Conservation (phyloP, 2,888 invertebrate genomes). For the Diplazon laetatorius region DNA sequence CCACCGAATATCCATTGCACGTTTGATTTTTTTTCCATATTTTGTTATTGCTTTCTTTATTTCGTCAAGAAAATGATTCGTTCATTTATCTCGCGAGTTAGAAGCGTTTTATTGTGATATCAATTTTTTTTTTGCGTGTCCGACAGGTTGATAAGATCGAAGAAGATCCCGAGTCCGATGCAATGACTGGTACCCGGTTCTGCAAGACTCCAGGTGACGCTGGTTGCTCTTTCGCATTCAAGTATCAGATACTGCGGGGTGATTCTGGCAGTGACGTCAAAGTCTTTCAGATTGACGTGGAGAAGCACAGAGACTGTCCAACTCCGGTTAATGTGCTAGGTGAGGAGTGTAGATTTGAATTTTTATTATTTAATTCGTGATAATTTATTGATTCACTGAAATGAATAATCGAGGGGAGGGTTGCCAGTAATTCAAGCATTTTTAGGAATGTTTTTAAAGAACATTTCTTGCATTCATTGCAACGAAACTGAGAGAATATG, state of each 20-base stretch:
- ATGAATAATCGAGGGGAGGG: no score
- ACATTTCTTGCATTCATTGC: no score
- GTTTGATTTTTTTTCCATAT: constrained; percentile 56
- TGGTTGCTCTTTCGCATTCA: constrained; percentile 83
- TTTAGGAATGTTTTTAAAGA: no score
- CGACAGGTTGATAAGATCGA: constrained; percentile 70
- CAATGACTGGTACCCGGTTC: constrained; percentile 76
- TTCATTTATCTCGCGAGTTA: neutral
- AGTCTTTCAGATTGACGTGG: constrained; percentile 80
- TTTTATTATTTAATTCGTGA: neutral
- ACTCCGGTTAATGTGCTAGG: constrained; percentile 82
- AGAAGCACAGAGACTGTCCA: constrained; percentile 82
- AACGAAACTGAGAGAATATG: no score
- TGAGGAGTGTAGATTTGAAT: constrained; percentile 70
- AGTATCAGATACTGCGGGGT: constrained; percentile 78
- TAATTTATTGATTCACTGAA: neutral
- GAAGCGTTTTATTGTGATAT: no score
- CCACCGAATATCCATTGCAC: constrained; percentile 77
- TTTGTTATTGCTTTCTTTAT: neutral
- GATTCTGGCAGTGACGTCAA: constrained; percentile 74
- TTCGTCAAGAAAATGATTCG: constrained; percentile 4
- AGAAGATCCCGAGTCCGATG: constrained; percentile 71
- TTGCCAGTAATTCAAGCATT: no score
- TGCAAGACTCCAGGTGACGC: constrained; percentile 82
- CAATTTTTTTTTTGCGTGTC: neutral